Evolutionary conservation across 2,113 vertebrate species (phyloP).

Genomic region (Xenopus borealis): DNA sequence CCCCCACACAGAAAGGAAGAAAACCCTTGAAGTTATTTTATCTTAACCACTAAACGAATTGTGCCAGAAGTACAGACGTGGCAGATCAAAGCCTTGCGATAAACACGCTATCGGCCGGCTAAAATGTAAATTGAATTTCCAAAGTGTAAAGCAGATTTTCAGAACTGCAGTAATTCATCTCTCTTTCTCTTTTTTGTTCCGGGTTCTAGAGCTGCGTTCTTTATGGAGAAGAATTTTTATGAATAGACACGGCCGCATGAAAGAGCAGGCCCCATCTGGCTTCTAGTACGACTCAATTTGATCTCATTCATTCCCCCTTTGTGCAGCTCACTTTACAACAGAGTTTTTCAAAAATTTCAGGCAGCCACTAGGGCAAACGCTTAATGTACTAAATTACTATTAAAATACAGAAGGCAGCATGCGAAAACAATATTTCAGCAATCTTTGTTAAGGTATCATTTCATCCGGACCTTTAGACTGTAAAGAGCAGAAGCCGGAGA

Average conservation of each 20-base stretch:
- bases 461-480: constrained; percentile 56
- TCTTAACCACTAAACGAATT: too few species aligned
- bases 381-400: constrained; percentile 59
- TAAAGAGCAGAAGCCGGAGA: constrained; percentile 55
- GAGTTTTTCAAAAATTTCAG: constrained; percentile 68
- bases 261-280: constrained; percentile 80
- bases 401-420: constrained; percentile 48
- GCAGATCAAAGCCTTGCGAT: constrained; percentile 10
- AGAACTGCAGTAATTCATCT: constrained; percentile 38
- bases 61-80: background rate
- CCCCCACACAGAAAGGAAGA: too few species aligned
- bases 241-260: constrained; percentile 67
- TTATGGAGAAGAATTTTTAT: constrained; percentile 50
- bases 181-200: background rate
- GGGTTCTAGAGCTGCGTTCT: constrained; percentile 50
- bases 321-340: constrained; percentile 66
- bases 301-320: constrained; percentile 72
- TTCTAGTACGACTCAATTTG: constrained; percentile 69
- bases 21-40: too few species aligned
- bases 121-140: constrained; percentile 27
- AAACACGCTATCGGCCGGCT: background rate
- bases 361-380: constrained; percentile 59
- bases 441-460: constrained; percentile 64
- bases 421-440: constrained; percentile 51
- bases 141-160: constrained; percentile 33